Evolutionary conservation across 1,140 invertebrate species (phyloP).

Genomic region (Ylistrum balloti): DNA sequence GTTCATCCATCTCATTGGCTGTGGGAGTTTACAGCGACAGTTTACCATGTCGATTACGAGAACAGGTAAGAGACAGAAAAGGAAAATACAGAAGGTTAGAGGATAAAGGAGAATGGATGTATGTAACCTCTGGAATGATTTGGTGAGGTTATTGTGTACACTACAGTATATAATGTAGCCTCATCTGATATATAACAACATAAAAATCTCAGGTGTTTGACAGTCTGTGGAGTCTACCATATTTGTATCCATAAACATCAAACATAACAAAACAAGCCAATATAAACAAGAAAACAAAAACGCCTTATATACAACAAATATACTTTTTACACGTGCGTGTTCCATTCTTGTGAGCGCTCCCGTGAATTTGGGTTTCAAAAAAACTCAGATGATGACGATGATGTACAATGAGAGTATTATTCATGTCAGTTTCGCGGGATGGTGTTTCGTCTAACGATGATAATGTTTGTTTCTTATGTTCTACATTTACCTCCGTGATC

Average conservation of each 20-base stretch:
- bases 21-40: no score
- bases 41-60: background rate
- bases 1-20: background rate
- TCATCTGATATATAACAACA: background rate
- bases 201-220: slow-evolving; percentile 11
- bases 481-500: no score
- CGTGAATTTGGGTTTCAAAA: no score
- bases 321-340: background rate
- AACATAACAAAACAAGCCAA: background rate
- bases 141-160: background rate
- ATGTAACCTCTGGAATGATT: background rate
- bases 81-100: background rate
- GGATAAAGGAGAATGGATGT: background rate
- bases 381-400: no score
- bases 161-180: background rate
- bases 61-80: no score
- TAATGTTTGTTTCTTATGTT: no score
- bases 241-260: background rate
- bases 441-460: no score
- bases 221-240: background rate
- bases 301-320: slow-evolving; percentile 7
- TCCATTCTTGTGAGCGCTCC: background rate
- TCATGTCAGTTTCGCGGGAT: no score
- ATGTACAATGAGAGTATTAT: no score
- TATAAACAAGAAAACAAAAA: background rate